Percentiles rank a stretch among this genome's conserved stretches.
Conservation (phyloP, 2,888 invertebrate species). For the Prosopocoilus inquinatus region DNA sequence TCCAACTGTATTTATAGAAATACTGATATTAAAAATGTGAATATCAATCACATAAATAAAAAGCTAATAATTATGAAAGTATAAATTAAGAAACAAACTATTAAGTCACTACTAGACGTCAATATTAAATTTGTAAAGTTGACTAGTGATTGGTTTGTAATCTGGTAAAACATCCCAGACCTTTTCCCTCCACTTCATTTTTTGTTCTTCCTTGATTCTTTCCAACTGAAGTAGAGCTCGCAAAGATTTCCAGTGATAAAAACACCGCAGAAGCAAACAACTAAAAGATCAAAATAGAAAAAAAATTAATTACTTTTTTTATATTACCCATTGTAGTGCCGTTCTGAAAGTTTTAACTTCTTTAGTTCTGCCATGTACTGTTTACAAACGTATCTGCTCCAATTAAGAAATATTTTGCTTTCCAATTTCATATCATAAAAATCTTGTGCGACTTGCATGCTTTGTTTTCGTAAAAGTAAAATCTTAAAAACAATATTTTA, state of each 20-base stretch:
- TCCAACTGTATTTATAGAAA: too few relatives aligned
- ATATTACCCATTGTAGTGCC: slow-evolving; percentile 54
- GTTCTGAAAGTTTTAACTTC: slow-evolving; percentile 45
- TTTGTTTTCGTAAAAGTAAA: slow-evolving; percentile 52
- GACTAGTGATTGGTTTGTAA: slow-evolving; percentile 54
- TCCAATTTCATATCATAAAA: slow-evolving; percentile 59
- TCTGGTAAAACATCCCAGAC: slow-evolving; percentile 71
- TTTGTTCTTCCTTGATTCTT: slow-evolving; percentile 66
- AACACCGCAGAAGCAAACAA: slow-evolving; percentile 44
- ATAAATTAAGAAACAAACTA: too few relatives aligned
- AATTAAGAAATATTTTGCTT: slow-evolving; percentile 39
- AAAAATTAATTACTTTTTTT: background rate
- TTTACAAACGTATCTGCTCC: slow-evolving; percentile 37
- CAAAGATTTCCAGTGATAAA: slow-evolving; percentile 63
- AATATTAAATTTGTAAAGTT: too few relatives aligned
- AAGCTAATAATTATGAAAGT: too few relatives aligned
- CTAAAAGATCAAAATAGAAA: slow-evolving; percentile 34
- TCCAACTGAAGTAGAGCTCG: slow-evolving; percentile 64
- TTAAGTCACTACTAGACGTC: too few relatives aligned
- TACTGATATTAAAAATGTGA: too few relatives aligned
- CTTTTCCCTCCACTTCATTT: slow-evolving; percentile 68
- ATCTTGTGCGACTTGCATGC: slow-evolving; percentile 70
- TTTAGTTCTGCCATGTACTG: slow-evolving; percentile 34
- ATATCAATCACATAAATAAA: too few relatives aligned
- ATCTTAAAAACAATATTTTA: slow-evolving; percentile 44